phyloP scores from a whole-genome alignment of 2,888 invertebrate genomes.

The Ashinkailepas kermadecensis region DNA sequence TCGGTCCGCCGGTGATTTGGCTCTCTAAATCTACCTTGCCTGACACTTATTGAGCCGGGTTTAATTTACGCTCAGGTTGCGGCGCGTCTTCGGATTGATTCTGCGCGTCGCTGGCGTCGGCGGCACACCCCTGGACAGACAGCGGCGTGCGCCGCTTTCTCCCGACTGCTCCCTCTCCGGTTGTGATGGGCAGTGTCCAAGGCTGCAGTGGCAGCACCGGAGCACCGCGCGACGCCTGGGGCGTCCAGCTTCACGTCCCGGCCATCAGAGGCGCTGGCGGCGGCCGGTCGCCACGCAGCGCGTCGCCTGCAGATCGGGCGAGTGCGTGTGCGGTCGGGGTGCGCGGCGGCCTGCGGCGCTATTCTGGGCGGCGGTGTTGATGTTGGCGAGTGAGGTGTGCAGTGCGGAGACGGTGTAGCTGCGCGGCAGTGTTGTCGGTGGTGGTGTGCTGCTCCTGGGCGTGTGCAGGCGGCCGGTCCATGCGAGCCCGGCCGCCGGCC shows the following conservation, averaged over 20 bases:
- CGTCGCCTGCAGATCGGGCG: neutral
- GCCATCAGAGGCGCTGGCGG: slow-evolving; percentile 11
- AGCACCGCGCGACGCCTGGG: neutral
- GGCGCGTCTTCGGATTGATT: neutral
- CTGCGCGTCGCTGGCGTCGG: neutral
- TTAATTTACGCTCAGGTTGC: neutral
- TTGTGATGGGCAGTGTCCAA: neutral
- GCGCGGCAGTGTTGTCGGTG: neutral
- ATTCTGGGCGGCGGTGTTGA: neutral
- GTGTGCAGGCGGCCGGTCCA: neutral
- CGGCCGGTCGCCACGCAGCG: neutral
- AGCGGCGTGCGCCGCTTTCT: too few relatives aligned
- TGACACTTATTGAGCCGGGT: slow-evolving; percentile 7
- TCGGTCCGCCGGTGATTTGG: neutral
- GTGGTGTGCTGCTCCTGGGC: too few relatives aligned
- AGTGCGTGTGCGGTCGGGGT: neutral
- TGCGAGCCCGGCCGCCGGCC: neutral
- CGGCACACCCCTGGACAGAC: neutral
- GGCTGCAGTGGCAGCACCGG: neutral
- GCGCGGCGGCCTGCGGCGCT: neutral
- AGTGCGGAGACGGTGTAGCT: neutral
- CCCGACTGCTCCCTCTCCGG: too few relatives aligned
- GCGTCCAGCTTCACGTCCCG: neutral
- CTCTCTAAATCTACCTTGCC: neutral
- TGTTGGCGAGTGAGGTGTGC: neutral